Evolutionary conservation across 2,888 invertebrate species (phyloP).

Genomic region (Aphodius granarius): DNA sequence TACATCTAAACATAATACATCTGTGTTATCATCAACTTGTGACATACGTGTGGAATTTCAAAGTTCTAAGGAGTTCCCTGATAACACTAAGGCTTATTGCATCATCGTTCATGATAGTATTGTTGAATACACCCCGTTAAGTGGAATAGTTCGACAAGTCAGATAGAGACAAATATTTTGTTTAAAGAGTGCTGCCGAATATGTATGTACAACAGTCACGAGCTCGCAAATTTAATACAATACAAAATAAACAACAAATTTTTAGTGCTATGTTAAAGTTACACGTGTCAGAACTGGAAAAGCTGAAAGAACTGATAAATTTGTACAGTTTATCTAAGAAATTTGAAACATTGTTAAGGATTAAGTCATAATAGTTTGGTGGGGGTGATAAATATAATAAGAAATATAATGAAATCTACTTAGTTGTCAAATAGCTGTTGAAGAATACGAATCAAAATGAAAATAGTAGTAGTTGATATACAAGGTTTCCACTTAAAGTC

Average conservation of each 20-base stretch:
- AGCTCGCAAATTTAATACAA: not conserved
- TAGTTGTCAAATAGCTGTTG: not conserved
- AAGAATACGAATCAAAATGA: not conserved
- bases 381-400: not conserved
- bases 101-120: constrained; percentile 14
- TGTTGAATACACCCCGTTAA: constrained; percentile 1
- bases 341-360: not conserved
- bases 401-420: not conserved
- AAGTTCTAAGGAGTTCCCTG: not conserved
- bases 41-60: constrained; percentile 13
- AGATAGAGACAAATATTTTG: not conserved
- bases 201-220: not conserved
- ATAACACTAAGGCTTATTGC: constrained; percentile 6
- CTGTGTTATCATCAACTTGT: not conserved
- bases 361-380: not conserved
- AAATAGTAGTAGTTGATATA: not conserved
- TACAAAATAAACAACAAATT: not conserved
- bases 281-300: not conserved
- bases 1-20: not conserved
- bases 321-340: not conserved
- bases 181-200: not conserved
- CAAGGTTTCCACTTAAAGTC: not conserved
- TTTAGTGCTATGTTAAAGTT: not conserved
- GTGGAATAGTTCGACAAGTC: not conserved
- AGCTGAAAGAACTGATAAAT: not conserved